These are phyloP conservation scores for Macroglossus sobrinus DNA, from an alignment of 2,113 vertebrate species.

Conservation along the genomic window DNA sequence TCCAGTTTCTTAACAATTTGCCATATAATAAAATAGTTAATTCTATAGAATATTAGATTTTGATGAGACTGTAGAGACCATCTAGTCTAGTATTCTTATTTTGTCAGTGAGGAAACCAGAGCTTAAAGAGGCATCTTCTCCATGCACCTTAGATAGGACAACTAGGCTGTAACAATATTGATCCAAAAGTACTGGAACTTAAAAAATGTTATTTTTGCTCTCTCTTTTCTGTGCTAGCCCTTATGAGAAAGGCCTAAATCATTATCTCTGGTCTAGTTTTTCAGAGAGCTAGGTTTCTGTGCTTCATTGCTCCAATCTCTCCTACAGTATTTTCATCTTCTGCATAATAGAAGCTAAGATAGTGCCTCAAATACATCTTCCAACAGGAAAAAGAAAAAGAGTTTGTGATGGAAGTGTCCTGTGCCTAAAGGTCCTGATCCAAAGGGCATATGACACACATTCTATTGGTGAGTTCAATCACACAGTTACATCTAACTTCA, in stretches of 20 bases:
- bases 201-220: not conserved
- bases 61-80: not conserved
- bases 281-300: not conserved
- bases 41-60: not conserved
- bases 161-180: not conserved
- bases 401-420: not conserved
- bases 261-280: not conserved
- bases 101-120: not conserved
- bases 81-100: not conserved
- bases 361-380: not conserved
- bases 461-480: not conserved
- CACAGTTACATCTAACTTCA: not conserved
- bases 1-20: not conserved
- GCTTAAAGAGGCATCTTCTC: rapidly evolving
- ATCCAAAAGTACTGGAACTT: not conserved
- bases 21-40: not conserved
- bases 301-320: not conserved
- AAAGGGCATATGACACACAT: not conserved
- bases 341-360: not conserved
- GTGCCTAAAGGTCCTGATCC: not conserved
- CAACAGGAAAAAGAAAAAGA: not conserved
- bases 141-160: not conserved
- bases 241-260: not conserved
- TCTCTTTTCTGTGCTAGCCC: not conserved
- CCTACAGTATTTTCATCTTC: not conserved